Base-by-base conservation (phyloP, 2,888 invertebrate species). In the Neoascia interrupta region DNA sequence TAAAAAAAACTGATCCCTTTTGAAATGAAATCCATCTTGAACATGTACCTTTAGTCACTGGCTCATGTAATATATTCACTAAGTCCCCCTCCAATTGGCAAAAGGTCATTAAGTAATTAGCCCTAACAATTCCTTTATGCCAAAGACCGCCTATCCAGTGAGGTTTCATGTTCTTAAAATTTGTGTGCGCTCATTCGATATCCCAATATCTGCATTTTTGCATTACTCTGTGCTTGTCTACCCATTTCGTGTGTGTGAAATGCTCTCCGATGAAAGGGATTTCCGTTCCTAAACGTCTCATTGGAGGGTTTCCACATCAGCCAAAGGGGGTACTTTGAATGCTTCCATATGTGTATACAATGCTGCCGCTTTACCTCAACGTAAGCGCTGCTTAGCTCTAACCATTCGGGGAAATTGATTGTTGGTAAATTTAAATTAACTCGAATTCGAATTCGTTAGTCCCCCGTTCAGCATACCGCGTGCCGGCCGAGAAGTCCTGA, bases 341-440 rank as follows among this genome's bases (percentile, higher is more conserved):
- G 34, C 61, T 6, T 45, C 6, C 11, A 13, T 21, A 41, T 11
- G 19, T 21, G n/a, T 18, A 6, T 23, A 43, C 43, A 19, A 43
- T 8, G 1, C 16, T 34, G 28, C 39, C 13, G 2, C 8, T 11
- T 31, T 53, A 39, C 47, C 37, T 47, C 47, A 37, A 56, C 16
- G 8, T 51, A 39, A 53, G 45, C 47, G 39, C 61, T 34, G 2
- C 28, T 11, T 11, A 43, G 66, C 36, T 54, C 61, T n/a, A n/a
- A 31, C 47, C 60, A 73, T 79, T 72, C 73, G 79, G n/a, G 73
- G 79, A 79, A 79, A 79, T 79, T 79, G 72, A 79, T 79, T 79
- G 79, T 79, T 79, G 73, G 73, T 73, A 79, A 79, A 79, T 79
- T 79, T 79, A 79, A 79, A 79, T 79, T 79, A 79, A 79, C 79